Base-by-base conservation (phyloP, 2,797 vertebrate genomes). In the Rhodeus uyekii region DNA sequence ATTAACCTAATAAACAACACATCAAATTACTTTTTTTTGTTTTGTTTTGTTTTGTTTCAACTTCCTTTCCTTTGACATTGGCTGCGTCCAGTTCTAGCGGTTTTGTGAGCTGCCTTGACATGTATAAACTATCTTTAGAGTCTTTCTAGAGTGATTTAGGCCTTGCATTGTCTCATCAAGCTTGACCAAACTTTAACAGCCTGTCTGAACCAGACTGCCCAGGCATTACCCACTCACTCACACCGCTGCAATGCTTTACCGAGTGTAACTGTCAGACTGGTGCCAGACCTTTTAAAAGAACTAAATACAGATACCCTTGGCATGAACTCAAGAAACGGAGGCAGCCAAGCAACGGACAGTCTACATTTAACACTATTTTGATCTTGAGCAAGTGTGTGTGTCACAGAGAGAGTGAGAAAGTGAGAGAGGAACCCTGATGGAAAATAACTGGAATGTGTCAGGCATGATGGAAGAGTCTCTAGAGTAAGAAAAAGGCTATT, bases 361-460 rank as follows among this genome's bases (percentile, higher is more conserved):
- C 50, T 58, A 58, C 72, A 74, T 39, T 65, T 36, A 65, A 75
- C 58, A 64, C 36, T 50, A 75, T 64, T 73, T 75, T 50, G 44
- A 79, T 71, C 18, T 71, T 58, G 50, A 44, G 36, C 6, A 69
- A 69, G 36, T 65, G 69, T 36, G 63, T 72, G 81, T 83, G 81
- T 55, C 71, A 73, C 3, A 53, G 32, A 24, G 64, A 72, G 77
- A 74, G 29, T 19, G 38, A 42, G 42, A 46, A 22, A 34, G 79
- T 60, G 63, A n/a, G 29, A 14, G 29, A 32, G 73, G 80, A 63
- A 68, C 73, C 48, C 3, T 71, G 38, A 69, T 77, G 83, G 61
- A 86, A 68, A 85, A 82, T 83, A 53, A 86, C 69, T 73, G 80
- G 77, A 48, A 78, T 69, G 32, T 55, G 67, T 71, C 69, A 76